A percentile compares a stretch with the other conserved stretches of the same genome.
These are phyloP conservation scores for Cerastis rubricosa DNA, from an alignment of 2,888 invertebrate genomes.

Conservation along the genomic window DNA sequence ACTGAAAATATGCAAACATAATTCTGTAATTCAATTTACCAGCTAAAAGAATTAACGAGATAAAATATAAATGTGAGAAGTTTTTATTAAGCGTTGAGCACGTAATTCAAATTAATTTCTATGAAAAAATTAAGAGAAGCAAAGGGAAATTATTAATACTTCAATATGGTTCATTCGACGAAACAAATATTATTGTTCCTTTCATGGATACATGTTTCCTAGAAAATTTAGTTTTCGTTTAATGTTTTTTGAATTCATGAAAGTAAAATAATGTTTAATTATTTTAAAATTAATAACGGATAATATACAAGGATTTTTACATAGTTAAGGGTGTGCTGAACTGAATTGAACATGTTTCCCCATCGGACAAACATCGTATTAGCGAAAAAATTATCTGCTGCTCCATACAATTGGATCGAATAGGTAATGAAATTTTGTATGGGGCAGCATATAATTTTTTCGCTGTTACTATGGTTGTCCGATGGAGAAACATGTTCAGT, in stretches of 20 bases:
- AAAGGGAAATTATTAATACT: background rate
- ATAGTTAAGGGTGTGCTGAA: too few species aligned
- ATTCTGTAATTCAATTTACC: background rate
- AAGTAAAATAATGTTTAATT: background rate
- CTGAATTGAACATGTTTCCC: too few species aligned
- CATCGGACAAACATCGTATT: too few species aligned
- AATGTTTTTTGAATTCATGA: background rate
- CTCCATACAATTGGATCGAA: too few species aligned
- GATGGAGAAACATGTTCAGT: too few species aligned
- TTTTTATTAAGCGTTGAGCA: constrained; percentile 71
- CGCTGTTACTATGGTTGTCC: too few species aligned
- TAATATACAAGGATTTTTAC: too few species aligned
- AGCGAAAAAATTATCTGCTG: too few species aligned
- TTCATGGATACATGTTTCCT: background rate
- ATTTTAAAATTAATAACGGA: too few species aligned
- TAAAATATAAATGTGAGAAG: constrained; percentile 24
- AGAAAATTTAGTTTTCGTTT: background rate
- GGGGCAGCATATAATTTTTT: too few species aligned
- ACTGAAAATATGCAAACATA: background rate
- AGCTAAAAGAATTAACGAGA: constrained; percentile 24
- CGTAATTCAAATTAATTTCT: constrained; percentile 74
- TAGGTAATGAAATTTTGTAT: too few species aligned
- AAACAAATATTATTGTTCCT: background rate
- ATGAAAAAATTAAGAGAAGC: background rate
- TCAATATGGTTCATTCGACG: background rate